Evolutionary conservation across 2,797 vertebrate species (phyloP).

Genomic region (Lagorchestes hirsutus): DNA sequence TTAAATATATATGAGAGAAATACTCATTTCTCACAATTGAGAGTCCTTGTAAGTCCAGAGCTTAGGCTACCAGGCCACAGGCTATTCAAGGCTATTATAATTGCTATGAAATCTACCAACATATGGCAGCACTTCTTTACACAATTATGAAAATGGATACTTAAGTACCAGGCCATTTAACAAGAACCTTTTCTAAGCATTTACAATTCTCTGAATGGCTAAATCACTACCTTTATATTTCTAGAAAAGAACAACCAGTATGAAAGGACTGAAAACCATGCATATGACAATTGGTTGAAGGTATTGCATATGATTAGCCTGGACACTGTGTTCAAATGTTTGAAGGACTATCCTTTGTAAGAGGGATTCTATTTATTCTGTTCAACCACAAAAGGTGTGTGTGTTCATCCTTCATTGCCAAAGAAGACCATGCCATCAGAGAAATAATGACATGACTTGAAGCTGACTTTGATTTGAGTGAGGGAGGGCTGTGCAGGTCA

Average conservation of each 20-base stretch:
- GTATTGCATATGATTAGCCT: neutral
- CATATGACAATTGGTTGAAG: neutral
- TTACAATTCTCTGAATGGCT: neutral
- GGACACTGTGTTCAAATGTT: neutral
- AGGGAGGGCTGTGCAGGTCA: too few species aligned
- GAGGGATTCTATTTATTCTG: neutral
- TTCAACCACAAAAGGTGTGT: neutral
- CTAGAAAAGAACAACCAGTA: neutral
- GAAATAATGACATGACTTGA: too few species aligned
- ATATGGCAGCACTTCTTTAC: neutral
- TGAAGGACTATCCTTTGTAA: neutral
- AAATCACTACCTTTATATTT: neutral
- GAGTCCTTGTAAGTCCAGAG: neutral
- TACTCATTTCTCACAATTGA: neutral
- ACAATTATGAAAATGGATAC: neutral
- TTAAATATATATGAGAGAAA: too few species aligned
- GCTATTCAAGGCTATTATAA: neutral
- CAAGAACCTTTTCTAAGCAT: neutral
- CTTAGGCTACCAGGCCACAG: neutral
- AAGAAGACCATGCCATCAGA: too few species aligned
- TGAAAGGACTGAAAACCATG: neutral
- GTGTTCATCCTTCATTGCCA: too few species aligned
- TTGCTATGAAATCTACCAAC: neutral
- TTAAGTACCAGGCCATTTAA: neutral
- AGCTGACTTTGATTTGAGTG: too few species aligned